Conservation (phyloP, 2,113 vertebrate genomes). For the Pluvianellus socialis region DNA sequence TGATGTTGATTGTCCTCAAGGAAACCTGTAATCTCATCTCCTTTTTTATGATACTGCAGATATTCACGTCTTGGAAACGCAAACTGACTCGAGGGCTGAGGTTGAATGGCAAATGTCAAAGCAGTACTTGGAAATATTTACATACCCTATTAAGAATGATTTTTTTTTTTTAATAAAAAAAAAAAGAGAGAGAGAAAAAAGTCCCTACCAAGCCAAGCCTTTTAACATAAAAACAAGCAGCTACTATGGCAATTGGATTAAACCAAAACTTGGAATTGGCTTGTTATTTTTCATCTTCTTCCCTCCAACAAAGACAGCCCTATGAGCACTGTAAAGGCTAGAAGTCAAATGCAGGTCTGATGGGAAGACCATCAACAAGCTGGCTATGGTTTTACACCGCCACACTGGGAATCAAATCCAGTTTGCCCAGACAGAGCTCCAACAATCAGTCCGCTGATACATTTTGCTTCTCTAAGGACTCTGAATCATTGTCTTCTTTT, state of each 20-base stretch:
- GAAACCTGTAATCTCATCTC: not conserved
- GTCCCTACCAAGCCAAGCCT: not conserved
- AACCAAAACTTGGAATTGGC: not conserved
- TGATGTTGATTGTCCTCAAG: not conserved
- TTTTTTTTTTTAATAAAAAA: not conserved
- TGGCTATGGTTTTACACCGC: not conserved
- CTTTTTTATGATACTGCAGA: not conserved
- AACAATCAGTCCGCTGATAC: not conserved
- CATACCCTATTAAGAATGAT: not conserved
- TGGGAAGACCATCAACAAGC: not conserved
- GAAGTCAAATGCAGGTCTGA: not conserved
- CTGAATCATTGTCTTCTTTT: slow-evolving; percentile 31
- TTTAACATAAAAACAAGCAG: not conserved
- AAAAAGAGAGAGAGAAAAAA: not conserved
- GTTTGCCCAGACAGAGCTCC: not conserved
- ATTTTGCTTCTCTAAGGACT: slow-evolving; percentile 7
- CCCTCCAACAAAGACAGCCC: not conserved
- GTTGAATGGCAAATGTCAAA: not conserved
- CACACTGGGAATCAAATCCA: not conserved
- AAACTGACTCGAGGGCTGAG: not conserved
- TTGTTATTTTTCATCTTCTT: not conserved
- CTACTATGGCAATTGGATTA: not conserved
- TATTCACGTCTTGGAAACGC: not conserved
- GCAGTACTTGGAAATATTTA: not conserved
- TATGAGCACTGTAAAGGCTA: not conserved